phyloP scores from a whole-genome alignment of 2,113 vertebrate genomes.

The Neogale vison region DNA sequence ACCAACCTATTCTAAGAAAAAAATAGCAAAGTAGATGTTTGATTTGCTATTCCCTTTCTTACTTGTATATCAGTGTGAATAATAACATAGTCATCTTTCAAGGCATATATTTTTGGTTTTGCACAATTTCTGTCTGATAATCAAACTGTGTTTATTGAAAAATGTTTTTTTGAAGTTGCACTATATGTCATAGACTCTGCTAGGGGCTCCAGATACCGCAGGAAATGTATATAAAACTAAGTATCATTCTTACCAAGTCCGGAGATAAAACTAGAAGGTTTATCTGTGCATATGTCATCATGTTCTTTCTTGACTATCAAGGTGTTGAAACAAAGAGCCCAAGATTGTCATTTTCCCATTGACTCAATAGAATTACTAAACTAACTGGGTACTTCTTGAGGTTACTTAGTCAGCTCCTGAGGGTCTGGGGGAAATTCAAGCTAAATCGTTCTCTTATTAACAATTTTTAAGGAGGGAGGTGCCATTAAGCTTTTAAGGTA shows the following conservation, averaged over 20 bases:
- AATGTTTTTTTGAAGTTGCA: neutral
- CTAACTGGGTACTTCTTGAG: conserved; percentile 1
- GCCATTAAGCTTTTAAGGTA: conserved; percentile 24
- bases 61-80: neutral
- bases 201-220: neutral
- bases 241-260: neutral
- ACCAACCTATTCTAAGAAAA: neutral
- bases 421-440: neutral
- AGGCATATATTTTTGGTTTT: neutral
- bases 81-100: neutral
- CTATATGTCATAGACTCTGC: neutral
- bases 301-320: conserved; percentile 18
- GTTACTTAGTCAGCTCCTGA: neutral
- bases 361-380: conserved; percentile 25
- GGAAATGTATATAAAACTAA: neutral
- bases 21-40: neutral
- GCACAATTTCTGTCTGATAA: neutral
- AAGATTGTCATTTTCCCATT: conserved; percentile 28
- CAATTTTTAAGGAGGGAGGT: neutral
- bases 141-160: neutral
- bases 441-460: neutral
- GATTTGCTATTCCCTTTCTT: neutral
- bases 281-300: neutral
- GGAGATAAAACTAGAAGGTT: neutral
- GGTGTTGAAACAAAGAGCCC: neutral